phyloP scores from a whole-genome alignment of 2,888 invertebrate genomes.

The Cerastis rubricosa region DNA sequence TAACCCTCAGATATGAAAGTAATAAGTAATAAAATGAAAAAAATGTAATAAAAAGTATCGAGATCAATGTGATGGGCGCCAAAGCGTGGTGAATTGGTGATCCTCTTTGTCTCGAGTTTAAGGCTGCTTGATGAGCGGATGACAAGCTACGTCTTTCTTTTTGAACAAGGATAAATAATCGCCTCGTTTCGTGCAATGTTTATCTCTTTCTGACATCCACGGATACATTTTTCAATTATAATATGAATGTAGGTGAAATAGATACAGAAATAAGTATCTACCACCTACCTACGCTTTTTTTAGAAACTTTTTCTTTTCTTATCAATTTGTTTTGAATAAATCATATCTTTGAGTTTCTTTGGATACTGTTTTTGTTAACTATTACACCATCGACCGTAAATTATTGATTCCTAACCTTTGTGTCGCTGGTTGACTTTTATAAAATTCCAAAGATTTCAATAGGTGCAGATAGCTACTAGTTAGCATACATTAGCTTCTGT shows the following conservation, averaged over 20 bases:
- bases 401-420: not conserved
- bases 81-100: slow-evolving; percentile 46
- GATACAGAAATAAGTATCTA: not conserved
- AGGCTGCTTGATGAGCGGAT: slow-evolving; percentile 66
- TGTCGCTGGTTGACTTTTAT: not conserved
- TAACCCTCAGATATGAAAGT: slow-evolving; percentile 37
- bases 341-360: not conserved
- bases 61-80: slow-evolving; percentile 30
- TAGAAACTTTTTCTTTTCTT: not conserved
- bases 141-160: slow-evolving; percentile 70
- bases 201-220: slow-evolving; percentile 31
- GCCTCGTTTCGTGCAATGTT: slow-evolving; percentile 22
- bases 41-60: no score
- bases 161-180: slow-evolving; percentile 54
- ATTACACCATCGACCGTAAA: not conserved
- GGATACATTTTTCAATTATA: slow-evolving; percentile 6
- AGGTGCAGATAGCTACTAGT: not conserved
- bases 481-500: not conserved
- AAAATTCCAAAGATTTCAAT: not conserved
- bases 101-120: slow-evolving; percentile 53
- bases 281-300: not conserved
- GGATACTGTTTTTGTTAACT: not conserved
- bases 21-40: no score
- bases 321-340: not conserved
- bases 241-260: not conserved